Percentiles rank a stretch among this genome's conserved stretches.
Evolutionary conservation across 2,888 invertebrate genomes (phyloP).

Genomic region (Leptarthrus brevirostris): DNA sequence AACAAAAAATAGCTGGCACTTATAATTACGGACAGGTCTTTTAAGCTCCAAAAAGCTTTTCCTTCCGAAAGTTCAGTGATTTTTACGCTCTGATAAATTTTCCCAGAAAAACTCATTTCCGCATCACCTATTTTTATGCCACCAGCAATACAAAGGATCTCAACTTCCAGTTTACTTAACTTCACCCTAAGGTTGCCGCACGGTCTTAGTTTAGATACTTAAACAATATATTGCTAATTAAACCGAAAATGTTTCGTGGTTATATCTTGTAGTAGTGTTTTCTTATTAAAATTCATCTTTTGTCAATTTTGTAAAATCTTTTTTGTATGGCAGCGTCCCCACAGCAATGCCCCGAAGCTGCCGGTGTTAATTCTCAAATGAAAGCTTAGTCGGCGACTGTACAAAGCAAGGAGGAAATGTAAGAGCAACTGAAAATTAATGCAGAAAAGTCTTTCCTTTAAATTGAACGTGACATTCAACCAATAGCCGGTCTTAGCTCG

Average conservation of each 20-base stretch:
- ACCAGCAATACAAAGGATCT: too few relatives aligned
- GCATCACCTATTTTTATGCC: too few relatives aligned
- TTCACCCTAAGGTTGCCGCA: too few relatives aligned
- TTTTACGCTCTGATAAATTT: too few relatives aligned
- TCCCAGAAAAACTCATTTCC: too few relatives aligned
- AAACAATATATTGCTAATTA: conserved; percentile 15
- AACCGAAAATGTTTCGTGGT: conserved; percentile 3
- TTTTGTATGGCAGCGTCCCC: neutral
- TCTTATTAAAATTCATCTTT: neutral
- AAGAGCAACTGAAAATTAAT: neutral
- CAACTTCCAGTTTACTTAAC: too few relatives aligned
- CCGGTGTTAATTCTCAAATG: neutral
- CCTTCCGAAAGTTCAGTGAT: too few relatives aligned
- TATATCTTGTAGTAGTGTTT: neutral
- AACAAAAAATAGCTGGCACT: too few relatives aligned
- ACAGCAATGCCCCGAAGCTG: neutral
- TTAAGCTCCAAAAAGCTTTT: too few relatives aligned
- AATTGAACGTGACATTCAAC: conserved; percentile 42
- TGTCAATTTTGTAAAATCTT: neutral
- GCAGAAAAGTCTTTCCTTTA: neutral
- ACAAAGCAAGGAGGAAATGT: neutral
- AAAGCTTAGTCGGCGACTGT: neutral
- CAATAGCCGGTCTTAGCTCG: conserved; percentile 12
- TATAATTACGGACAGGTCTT: too few relatives aligned
- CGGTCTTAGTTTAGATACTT: neutral